These are phyloP conservation scores for Pseudolycoriella hygida DNA, from an alignment of 2,888 invertebrate genomes.

Conservation along the genomic window DNA sequence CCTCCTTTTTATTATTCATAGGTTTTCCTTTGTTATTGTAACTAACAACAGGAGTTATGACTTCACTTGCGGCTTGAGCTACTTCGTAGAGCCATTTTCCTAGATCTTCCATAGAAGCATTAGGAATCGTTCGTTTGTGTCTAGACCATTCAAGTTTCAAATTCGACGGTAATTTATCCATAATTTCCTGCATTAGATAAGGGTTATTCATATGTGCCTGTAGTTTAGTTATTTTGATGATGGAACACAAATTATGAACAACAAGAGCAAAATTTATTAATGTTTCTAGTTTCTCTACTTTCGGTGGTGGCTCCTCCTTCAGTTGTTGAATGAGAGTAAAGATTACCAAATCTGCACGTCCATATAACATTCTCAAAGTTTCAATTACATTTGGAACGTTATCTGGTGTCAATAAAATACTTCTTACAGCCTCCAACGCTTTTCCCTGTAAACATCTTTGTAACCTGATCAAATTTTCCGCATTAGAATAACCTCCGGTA, in stretches of 20 bases:
- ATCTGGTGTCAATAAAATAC: not conserved
- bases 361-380: not conserved
- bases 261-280: not conserved
- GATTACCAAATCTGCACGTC: not conserved
- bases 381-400: not conserved
- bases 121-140: too few species aligned
- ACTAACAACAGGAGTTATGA: too few species aligned
- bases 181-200: not conserved
- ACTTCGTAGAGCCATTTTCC: not conserved
- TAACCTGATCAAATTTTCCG: too few species aligned
- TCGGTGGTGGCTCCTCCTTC: not conserved
- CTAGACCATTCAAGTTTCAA: not conserved
- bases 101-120: too few species aligned
- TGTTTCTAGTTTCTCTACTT: not conserved
- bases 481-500: too few species aligned
- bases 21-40: too few species aligned
- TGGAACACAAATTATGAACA: not conserved
- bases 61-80: not conserved
- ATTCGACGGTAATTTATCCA: not conserved
- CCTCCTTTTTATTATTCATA: too few species aligned
- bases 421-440: not conserved
- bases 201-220: not conserved
- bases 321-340: not conserved
- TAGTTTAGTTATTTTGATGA: not conserved
- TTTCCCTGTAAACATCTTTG: conserved; percentile 2